Percentiles rank a stretch among this genome's conserved stretches.
Evolutionary conservation across 2,888 invertebrate species (phyloP).

Genomic region (Pteria penguin): DNA sequence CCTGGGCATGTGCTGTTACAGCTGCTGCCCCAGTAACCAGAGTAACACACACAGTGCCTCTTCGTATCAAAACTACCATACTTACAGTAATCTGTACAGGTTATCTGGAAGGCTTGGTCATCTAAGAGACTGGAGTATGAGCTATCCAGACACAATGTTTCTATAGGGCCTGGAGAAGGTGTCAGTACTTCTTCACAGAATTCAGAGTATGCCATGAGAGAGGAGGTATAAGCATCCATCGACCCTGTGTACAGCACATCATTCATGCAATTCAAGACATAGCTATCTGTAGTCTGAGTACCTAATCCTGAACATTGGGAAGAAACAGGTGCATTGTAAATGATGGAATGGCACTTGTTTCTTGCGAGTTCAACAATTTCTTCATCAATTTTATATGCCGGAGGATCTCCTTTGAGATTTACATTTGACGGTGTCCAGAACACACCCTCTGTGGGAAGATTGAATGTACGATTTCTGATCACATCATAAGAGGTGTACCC

Average conservation of each 20-base stretch:
- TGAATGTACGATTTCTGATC: conserved; percentile 23
- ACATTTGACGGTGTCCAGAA: conserved; percentile 32
- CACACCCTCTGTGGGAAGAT: conserved; percentile 36
- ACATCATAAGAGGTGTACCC: conserved; percentile 34
- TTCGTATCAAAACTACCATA: conserved; percentile 41
- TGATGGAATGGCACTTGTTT: conserved; percentile 23
- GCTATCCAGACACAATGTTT: conserved; percentile 50
- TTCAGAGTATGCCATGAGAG: conserved; percentile 47
- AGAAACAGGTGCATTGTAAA: conserved; percentile 21
- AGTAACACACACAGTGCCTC: conserved; percentile 46
- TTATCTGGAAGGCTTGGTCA: conserved; percentile 12
- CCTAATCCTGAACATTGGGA: conserved; percentile 42
- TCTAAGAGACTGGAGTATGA: conserved; percentile 5
- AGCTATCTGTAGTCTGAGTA: conserved; percentile 24
- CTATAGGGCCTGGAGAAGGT: conserved; percentile 45
- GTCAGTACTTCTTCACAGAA: conserved; percentile 47
- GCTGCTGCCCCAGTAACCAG: conserved; percentile 58
- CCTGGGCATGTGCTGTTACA: conserved; percentile 54
- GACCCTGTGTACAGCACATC: conserved; percentile 20
- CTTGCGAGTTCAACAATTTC: background rate
- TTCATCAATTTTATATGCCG: background rate
- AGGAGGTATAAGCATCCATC: conserved; percentile 36
- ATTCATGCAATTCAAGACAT: conserved; percentile 38
- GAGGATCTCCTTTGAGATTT: background rate
- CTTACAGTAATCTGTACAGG: conserved; percentile 55